Evolutionary conservation across 2,113 vertebrate genomes (phyloP), one percentile per base, ranked within the genome.

Genomic region (Rhizomys pruinosus): DNA sequence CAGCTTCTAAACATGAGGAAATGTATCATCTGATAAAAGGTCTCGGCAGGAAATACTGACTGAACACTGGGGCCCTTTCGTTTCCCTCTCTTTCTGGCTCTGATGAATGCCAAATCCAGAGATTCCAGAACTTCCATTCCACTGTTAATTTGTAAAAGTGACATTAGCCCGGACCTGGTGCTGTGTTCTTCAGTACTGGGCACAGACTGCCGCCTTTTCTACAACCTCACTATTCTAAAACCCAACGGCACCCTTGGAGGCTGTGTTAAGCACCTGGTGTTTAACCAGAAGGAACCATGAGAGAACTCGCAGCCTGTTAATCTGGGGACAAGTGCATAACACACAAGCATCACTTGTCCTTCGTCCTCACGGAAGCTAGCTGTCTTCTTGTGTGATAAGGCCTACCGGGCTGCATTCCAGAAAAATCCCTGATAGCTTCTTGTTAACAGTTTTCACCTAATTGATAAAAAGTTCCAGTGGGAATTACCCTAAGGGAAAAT

Each of bases 1-100:
- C 96, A 69, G 92, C 96, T 96, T 96, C 94, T 97, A 95, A 88
- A 96, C 77, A 84, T 32, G 90, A 96, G 96, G 94, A 95, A 94
- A 97, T 8, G 87, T 22, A 39, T 95, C 90, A 94, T 87, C 96
- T 72, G 80, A 92, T 85, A 47, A 84, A 77, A 61, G 6, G 90
- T 39, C 94, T 95, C 59, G 8, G 86, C 7, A 84, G 93, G 76
- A 87, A 61, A 85, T 42, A 72, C 10, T 52, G 79, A 72, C 22
- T 44, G 89, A 72, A 6, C 29, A 68, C 0, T n/a, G 55, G 66
- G 86, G 22, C 63, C 47, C 84, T 81, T 52, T 78, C 19, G 19
- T 66, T 32, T 63, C 84, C 52, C 52, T 88, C 64, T 90, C 44
- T 20, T 42, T 90, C 11, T n/a, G 84, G 63, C 71, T 85, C n/a